Evolutionary conservation across 2,113 vertebrate species (phyloP).

Genomic region (Tylochromis polylepis): DNA sequence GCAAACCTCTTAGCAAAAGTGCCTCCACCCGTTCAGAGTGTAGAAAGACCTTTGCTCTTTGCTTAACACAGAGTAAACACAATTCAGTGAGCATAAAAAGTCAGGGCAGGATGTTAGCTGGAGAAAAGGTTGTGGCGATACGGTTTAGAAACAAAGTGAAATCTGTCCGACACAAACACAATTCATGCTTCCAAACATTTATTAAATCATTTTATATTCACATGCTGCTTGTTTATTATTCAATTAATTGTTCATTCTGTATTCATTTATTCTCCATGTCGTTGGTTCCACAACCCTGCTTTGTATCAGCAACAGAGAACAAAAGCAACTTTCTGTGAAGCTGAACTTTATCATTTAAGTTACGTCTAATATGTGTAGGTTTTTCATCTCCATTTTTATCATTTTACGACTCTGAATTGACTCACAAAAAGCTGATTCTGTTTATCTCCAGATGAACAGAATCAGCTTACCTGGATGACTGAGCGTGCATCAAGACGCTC

Average conservation of each 20-base stretch:
- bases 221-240: not conserved
- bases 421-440: too few species aligned
- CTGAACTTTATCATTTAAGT: not conserved
- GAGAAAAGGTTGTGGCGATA: not conserved
- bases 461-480: too few species aligned
- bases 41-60: not conserved
- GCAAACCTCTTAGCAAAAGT: not conserved
- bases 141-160: not conserved
- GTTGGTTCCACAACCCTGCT: not conserved
- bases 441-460: too few species aligned
- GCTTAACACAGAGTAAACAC: not conserved
- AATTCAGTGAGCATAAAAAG: not conserved
- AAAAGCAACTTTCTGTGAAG: not conserved
- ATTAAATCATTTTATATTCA: not conserved
- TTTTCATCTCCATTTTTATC: not conserved
- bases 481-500: too few species aligned
- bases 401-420: not conserved
- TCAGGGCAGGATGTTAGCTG: not conserved
- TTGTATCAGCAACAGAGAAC: not conserved
- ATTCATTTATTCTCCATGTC: not conserved
- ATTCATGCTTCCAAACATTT: not conserved
- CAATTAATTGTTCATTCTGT: not conserved
- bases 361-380: not conserved
- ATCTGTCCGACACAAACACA: not conserved
- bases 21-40: not conserved